phyloP scores from a whole-genome alignment of 92 coral and sea anemone genomes.

The Phenganax marumi region DNA sequence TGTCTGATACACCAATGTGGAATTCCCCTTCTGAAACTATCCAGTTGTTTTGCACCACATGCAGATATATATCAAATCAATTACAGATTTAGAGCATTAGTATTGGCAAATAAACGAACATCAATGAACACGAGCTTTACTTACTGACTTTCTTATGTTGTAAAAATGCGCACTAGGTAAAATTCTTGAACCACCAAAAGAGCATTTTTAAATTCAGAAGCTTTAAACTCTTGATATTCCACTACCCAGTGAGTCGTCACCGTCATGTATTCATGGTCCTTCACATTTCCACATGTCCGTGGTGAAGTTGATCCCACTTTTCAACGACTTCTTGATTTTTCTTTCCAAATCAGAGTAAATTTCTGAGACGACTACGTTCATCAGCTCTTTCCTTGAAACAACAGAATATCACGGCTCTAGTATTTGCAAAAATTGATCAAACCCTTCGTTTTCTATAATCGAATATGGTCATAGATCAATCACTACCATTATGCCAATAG shows the following conservation, averaged over 20 bases:
- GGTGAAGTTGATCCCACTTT: not conserved
- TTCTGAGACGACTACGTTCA: not conserved
- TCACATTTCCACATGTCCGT: constrained; percentile 8
- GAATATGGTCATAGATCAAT: not conserved
- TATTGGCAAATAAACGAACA: too few relatives aligned
- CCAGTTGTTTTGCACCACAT: too few relatives aligned
- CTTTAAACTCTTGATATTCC: not conserved
- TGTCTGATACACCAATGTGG: too few relatives aligned
- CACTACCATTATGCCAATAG: not conserved
- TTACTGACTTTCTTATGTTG: not conserved
- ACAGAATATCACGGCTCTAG: not conserved
- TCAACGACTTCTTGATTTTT: not conserved
- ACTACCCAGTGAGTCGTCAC: constrained; percentile 10
- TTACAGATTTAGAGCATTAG: too few relatives aligned
- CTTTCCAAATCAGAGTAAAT: not conserved
- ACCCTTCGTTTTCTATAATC: not conserved
- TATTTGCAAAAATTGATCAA: not conserved
- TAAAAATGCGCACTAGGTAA: not conserved
- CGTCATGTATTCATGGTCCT: constrained; percentile 3
- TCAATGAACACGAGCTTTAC: not conserved
- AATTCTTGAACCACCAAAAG: not conserved
- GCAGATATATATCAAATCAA: too few relatives aligned
- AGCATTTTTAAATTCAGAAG: constrained; percentile 6
- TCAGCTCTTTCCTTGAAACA: not conserved
- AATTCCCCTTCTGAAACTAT: too few relatives aligned